A percentile compares a stretch with the other conserved stretches of the same genome.
These are phyloP conservation scores for Alosa sapidissima DNA, from an alignment of 2,797 vertebrate genomes.

Conservation along the genomic window DNA sequence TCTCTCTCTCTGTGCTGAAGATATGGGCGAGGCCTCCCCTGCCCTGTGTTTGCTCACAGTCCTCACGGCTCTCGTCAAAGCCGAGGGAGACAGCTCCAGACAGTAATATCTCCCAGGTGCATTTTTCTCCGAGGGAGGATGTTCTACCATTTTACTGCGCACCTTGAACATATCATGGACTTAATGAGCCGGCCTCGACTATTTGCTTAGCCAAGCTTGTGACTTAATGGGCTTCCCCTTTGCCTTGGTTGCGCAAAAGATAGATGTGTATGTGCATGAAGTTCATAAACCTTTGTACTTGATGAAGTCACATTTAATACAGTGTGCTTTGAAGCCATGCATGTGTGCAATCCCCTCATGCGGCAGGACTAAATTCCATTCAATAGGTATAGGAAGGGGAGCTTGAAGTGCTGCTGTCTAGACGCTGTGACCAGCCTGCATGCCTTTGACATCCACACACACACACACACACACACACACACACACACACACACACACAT, in stretches of 20 bases:
- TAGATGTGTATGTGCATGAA: background rate
- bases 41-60: background rate
- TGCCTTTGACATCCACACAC: background rate
- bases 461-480: background rate
- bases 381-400: background rate
- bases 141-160: slow-evolving; percentile 8
- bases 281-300: slow-evolving; percentile 16
- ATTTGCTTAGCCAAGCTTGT: slow-evolving; percentile 21
- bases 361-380: background rate
- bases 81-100: slow-evolving; percentile 46
- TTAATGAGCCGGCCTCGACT: slow-evolving; percentile 11
- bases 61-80: slow-evolving; percentile 53
- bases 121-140: slow-evolving; percentile 33
- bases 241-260: background rate
- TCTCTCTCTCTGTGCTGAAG: background rate
- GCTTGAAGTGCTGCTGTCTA: background rate
- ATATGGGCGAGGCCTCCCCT: background rate
- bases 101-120: slow-evolving; percentile 59
- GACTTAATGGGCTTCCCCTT: slow-evolving; percentile 7
- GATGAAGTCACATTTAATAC: background rate
- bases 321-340: background rate
- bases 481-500: background rate
- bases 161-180: background rate
- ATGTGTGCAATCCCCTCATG: background rate
- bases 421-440: background rate